Conservation (phyloP, 2,888 invertebrate genomes). For the Dryadula phaetusa region DNA sequence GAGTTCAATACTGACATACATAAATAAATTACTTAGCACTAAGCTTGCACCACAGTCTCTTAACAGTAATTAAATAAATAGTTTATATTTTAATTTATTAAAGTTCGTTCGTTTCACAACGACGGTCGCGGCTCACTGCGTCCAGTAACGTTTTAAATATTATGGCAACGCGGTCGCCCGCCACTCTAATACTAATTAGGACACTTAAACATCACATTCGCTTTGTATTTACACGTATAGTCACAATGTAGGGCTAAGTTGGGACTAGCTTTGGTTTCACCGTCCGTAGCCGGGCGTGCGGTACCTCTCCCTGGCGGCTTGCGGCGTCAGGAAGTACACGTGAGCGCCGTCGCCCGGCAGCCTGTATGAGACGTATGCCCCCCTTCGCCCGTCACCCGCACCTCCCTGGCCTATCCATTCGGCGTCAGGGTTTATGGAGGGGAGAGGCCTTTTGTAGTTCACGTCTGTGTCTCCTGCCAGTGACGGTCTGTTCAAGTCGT, state of each 20-base stretch:
- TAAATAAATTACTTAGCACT: slow-evolving; percentile 81
- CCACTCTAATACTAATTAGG: slow-evolving; percentile 82
- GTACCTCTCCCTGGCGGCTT: slow-evolving; percentile 72
- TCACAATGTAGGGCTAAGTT: slow-evolving; percentile 61
- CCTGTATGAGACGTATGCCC: slow-evolving; percentile 88
- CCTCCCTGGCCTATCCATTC: slow-evolving; percentile 81
- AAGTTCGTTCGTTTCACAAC: slow-evolving; percentile 63
- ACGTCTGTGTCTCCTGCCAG: slow-evolving; percentile 80
- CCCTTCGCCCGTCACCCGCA: slow-evolving; percentile 58
- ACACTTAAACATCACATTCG: slow-evolving; percentile 84
- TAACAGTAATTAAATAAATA: slow-evolving; percentile 82
- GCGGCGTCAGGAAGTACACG: slow-evolving; percentile 91
- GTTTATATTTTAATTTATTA: slow-evolving; percentile 60
- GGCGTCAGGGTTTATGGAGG: slow-evolving; percentile 83
- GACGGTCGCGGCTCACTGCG: slow-evolving; percentile 58
- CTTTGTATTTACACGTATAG: slow-evolving; percentile 79
- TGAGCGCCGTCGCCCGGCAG: slow-evolving; percentile 91
- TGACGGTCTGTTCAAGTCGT: slow-evolving; percentile 72
- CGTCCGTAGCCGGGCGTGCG: slow-evolving; percentile 74
- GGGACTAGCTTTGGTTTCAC: slow-evolving; percentile 82
- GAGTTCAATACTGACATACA: slow-evolving; percentile 80
- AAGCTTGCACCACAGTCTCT: slow-evolving; percentile 76
- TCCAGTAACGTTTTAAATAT: slow-evolving; percentile 67
- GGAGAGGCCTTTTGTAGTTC: slow-evolving; percentile 84
- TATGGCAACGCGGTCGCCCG: slow-evolving; percentile 80